Conservation (phyloP, 2,797 vertebrate genomes). For the Tragelaphus oryx region DNA sequence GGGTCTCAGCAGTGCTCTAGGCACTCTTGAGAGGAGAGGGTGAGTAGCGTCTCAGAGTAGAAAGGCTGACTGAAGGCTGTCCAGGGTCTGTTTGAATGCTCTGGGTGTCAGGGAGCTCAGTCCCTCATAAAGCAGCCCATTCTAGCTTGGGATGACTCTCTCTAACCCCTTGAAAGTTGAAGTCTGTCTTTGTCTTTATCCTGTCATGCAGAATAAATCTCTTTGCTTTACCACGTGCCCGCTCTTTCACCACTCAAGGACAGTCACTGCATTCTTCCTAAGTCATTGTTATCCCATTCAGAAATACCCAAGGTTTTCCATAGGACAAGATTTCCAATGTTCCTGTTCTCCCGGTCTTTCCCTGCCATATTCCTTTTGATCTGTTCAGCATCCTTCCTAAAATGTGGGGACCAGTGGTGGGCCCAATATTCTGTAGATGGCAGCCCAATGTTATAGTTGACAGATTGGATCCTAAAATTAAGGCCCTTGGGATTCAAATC, state of each 20-base stretch:
- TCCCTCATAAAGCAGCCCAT: neutral
- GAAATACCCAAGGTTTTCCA: neutral
- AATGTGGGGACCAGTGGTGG: neutral
- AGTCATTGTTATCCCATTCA: neutral
- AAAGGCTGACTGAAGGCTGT: neutral
- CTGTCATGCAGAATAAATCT: neutral
- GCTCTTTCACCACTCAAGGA: neutral
- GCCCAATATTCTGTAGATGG: neutral
- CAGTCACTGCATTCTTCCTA: neutral
- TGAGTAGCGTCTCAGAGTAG: neutral
- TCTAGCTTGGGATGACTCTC: neutral
- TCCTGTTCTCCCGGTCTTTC: neutral
- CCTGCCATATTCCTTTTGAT: neutral
- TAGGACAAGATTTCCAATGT: neutral
- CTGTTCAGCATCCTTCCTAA: neutral
- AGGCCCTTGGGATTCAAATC: neutral
- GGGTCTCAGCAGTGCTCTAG: neutral
- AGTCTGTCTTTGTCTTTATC: neutral
- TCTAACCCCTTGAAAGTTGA: neutral
- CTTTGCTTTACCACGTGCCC: neutral
- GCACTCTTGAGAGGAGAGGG: neutral
- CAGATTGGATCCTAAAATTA: neutral
- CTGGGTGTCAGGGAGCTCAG: neutral
- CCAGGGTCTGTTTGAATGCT: neutral
- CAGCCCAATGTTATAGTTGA: neutral